Evolutionary conservation across 2,888 invertebrate species (phyloP), one percentile per base, ranked within the genome.

Genomic region (Prosapia bicincta): DNA sequence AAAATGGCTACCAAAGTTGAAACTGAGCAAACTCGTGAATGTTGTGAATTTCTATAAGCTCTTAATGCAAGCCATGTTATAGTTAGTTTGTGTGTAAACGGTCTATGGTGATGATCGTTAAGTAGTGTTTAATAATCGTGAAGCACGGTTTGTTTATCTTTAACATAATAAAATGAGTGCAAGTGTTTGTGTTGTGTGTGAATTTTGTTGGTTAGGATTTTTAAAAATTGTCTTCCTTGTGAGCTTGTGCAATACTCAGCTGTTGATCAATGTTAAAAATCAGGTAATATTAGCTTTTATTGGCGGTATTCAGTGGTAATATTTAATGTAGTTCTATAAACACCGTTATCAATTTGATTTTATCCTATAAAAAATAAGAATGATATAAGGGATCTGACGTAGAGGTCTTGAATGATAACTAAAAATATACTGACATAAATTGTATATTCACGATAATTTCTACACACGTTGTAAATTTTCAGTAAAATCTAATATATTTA

Each of bases 31-130:
- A 54, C 54, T 54, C 54, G 3, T 20, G 20, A 54, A 54, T 20
- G 38, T 38, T 20, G 54, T 54, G 20, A 54, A 54, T 54, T 54
- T 54, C 54, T 54, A 54, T 54, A 54, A 54, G 54, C 54, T 54
- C 54, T 54, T 54, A 54, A 54, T 54, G 54, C 54, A 20, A 20
- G 54, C 54, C 54, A 54, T 54, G 54, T 54, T 54, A 20, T 54
- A 54, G 54, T 54, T 54, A 54, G 54, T 54, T 54, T 54, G 54
- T 54, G n/a, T 54, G 54, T 54, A 54, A 54, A 54, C 54, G 54
- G 54, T 54, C 54, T 54, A 20, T 54, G 20, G 54, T 20, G 54
- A 54, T 54, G 54, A 20, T 54, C 54, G 54, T 54, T 20, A 54
- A 54, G 20, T 54, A 54, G 54, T 54, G 54, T 54, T 54, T 54